Evolutionary conservation across 2,888 invertebrate genomes (phyloP), one percentile per base, ranked within the genome.

Genomic region (Clivina fossor): DNA sequence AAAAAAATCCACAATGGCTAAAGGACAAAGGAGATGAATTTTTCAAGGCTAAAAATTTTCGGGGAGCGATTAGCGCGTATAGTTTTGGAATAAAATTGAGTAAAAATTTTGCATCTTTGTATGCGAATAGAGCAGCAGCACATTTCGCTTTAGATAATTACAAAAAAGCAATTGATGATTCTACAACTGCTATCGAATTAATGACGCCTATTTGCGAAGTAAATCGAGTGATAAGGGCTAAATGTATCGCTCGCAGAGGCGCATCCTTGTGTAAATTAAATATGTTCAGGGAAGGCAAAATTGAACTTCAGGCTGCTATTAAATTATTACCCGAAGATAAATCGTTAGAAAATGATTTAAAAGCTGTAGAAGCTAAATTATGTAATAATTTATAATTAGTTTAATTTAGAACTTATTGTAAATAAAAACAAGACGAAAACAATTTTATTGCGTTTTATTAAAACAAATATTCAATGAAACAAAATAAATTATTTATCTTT

Each of bases 41-140:
- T 71, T 84, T 88, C 71, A 80, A 83, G 59, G 78, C 76, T 57
- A 84, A 84, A 20, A 90, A 92, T 73, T 88, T 83, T 68, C 75
- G 87, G 54, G 90, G 86, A 2, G 92, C 92, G 0, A 77, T 92
- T 44, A 91, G 88, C 67, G 92, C 90, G 5, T 92, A 88, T 67
- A 80, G 82, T 22, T 88, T 88, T 68, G 92, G 88, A 1, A 84
- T 92, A 53, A 80, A 84, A 60, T 71, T 91, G 15, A 85, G 85
- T 28, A 81, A 84, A 47, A 84, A 86, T 64, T 78, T 88, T 71
- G 82, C 86, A 0, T 83, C 84, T 66, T 76, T 92, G 41, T 91
- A 83, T 69, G 80, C 87, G 0, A 88, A 86, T 62, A 77, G 93
- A 68, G 85, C 90, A 0, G 85, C 85, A 24, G 87, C 89, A n/a